Evolutionary conservation across 2,113 vertebrate genomes (phyloP).

Genomic region (Chamaea fasciata): DNA sequence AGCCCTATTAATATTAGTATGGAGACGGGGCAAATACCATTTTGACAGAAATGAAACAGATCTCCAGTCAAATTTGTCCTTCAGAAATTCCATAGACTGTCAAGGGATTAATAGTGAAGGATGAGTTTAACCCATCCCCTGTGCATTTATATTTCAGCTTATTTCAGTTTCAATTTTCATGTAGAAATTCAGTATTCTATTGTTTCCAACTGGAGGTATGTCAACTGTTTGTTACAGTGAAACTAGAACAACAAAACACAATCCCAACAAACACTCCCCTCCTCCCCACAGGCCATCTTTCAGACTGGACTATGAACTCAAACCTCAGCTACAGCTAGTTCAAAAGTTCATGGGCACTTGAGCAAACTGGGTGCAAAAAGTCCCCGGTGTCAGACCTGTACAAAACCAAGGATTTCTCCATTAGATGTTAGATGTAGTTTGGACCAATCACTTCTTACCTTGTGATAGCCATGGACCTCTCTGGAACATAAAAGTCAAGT

Average conservation of each 20-base stretch:
- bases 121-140: not conserved
- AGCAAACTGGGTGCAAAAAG: not conserved
- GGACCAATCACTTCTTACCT: not conserved
- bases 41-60: slow-evolving; percentile 13
- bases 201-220: not conserved
- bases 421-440: not conserved
- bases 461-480: not conserved
- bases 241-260: slow-evolving; percentile 14
- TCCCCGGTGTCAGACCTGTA: not conserved
- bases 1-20: slow-evolving; percentile 8
- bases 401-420: not conserved
- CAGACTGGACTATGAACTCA: not conserved
- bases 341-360: not conserved
- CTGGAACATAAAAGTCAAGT: not conserved
- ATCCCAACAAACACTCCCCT: not conserved
- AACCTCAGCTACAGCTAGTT: not conserved
- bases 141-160: not conserved
- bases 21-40: not conserved
- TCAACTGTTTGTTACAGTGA: slow-evolving; percentile 4
- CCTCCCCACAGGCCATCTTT: not conserved
- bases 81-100: not conserved
- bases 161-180: not conserved
- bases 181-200: not conserved
- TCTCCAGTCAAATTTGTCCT: slow-evolving; percentile 37
- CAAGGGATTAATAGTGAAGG: not conserved